Base-by-base conservation (phyloP, 2,113 vertebrate species). In the Nymphicus hollandicus region DNA sequence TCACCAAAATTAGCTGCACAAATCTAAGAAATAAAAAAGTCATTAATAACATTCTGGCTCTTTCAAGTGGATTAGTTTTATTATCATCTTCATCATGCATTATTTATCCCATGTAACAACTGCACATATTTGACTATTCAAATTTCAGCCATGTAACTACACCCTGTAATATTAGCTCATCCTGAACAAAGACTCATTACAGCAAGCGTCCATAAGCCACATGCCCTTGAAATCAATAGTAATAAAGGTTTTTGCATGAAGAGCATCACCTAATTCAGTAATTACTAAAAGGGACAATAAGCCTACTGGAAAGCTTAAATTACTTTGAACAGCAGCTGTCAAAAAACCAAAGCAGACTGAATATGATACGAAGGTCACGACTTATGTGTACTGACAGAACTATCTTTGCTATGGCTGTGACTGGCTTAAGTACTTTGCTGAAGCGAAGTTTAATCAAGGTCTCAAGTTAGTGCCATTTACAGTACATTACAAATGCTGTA, bases 1-100 rank as follows among this genome's bases (percentile, higher is more conserved):
- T 99, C 99, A 82, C 99, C 99, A 96, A 99, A 99, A 96, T 99
- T 98, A 79, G 98, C 98, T 69, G 99, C 98, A 95, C 98, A 99
- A 52, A 99, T 99, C 99, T 99, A 95, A 82, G 85, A 91, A 86
- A 94, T 44, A 68, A 68, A 82, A 65, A 76, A 82, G 19, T 46
- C 15, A 78, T 55, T 8, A 90, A 66, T 27, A 84, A 56, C 10
- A 52, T 23, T 50, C 35, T 65, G 33, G 12, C 19, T 86, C 61
- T 76, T 86, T 81, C 44, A 93, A 92, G 43, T n/a, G 11, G 79
- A 56, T 84, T 68, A 86, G 33, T 23, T 73, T 78, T 53, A 83
- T 73, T 64, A 60, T 19, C 43, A 83, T 33, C 35, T 91, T 92
- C 65, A 64, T 31, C 31, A 33, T 46, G 60, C 41, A 81, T 87